A percentile compares a stretch with the other conserved stretches of the same genome.
These are phyloP conservation scores for Tupaia chinensis DNA, from an alignment of 2,113 vertebrate species.

Conservation along the genomic window DNA sequence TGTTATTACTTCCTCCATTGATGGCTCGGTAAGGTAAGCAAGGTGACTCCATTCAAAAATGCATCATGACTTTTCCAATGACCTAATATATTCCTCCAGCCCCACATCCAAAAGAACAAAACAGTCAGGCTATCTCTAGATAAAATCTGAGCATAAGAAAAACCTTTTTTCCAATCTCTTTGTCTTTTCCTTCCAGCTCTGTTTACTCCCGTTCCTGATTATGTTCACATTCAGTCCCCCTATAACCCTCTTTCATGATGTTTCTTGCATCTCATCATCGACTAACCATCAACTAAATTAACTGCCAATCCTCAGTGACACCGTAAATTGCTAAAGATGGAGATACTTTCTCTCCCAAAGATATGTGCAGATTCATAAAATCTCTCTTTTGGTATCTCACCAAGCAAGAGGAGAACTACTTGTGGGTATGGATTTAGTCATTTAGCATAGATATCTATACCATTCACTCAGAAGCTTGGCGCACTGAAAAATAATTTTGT, in stretches of 20 bases:
- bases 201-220: background rate
- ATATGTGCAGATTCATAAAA: background rate
- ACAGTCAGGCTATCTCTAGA: background rate
- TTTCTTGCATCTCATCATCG: background rate
- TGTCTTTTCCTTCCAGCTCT: background rate
- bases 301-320: background rate
- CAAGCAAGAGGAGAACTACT: slow-evolving; percentile 10
- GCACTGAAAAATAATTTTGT: background rate
- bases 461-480: background rate
- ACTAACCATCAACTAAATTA: background rate
- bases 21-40: slow-evolving; percentile 86
- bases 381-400: background rate
- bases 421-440: background rate
- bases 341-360: background rate
- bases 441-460: background rate
- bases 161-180: background rate
- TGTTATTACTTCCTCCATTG: slow-evolving; percentile 84
- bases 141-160: background rate
- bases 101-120: background rate
- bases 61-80: too few species aligned
- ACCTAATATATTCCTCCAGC: background rate
- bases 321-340: background rate
- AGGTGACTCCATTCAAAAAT: background rate
- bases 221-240: background rate
- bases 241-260: background rate